Conservation (phyloP, 1,140 invertebrate genomes). For the Formica exsecta region DNA sequence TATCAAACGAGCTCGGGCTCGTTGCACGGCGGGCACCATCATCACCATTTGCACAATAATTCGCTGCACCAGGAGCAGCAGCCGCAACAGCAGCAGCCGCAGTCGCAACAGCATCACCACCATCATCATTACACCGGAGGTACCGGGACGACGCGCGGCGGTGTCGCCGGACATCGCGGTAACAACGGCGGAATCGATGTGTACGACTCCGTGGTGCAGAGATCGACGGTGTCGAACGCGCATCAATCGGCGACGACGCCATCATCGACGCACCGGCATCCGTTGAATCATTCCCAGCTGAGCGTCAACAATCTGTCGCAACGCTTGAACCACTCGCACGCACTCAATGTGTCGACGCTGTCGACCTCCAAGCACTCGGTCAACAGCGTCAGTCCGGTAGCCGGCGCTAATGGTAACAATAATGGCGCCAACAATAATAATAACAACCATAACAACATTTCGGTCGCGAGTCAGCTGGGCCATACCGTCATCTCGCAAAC, state of each 20-base stretch:
- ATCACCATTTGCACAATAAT: constrained; percentile 76
- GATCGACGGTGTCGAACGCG: constrained; percentile 60
- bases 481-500: constrained; percentile 65
- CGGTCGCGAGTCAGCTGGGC: constrained; percentile 30
- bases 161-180: constrained; percentile 46
- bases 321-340: constrained; percentile 85
- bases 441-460: constrained; percentile 61
- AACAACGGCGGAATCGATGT: constrained; percentile 79
- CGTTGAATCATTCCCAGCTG: constrained; percentile 84
- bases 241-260: constrained; percentile 78
- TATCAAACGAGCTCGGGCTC: constrained; percentile 78
- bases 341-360: constrained; percentile 90
- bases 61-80: constrained; percentile 75
- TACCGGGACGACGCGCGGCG: constrained; percentile 50
- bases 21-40: constrained; percentile 75
- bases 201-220: constrained; percentile 81
- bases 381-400: constrained; percentile 87
- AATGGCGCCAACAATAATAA: constrained; percentile 63
- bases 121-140: constrained; percentile 69
- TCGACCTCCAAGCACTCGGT: constrained; percentile 91
- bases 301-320: constrained; percentile 85
- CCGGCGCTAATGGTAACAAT: constrained; percentile 71
- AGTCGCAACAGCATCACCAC: constrained; percentile 70
- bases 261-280: constrained; percentile 79
- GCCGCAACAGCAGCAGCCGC: constrained; percentile 51